These are phyloP conservation scores for Psittacula derbiana DNA, from an alignment of 2,797 vertebrate genomes.

Conservation along the genomic window DNA sequence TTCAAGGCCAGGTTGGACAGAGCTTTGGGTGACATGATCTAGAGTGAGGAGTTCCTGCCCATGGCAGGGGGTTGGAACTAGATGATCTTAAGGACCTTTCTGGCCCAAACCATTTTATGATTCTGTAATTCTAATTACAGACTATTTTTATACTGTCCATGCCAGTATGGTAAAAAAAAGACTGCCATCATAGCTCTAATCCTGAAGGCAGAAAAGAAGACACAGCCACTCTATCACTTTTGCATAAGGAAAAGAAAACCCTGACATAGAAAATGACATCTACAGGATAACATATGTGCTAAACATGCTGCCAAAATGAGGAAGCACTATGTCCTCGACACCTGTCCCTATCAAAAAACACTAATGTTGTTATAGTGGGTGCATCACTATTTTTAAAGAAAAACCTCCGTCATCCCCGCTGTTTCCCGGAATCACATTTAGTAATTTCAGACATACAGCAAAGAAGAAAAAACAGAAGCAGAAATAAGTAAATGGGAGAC, in stretches of 20 bases:
- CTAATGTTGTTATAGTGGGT: neutral
- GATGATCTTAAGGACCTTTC: neutral
- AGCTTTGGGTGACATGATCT: no score
- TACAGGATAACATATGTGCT: neutral
- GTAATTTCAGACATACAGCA: neutral
- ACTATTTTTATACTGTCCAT: neutral
- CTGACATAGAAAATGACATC: neutral
- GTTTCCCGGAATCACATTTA: neutral
- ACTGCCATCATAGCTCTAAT: neutral
- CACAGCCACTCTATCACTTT: neutral
- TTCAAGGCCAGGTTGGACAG: neutral
- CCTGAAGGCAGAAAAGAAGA: neutral
- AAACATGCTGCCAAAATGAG: neutral
- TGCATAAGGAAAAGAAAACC: neutral
- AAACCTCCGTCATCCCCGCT: neutral
- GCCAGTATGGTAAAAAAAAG: neutral
- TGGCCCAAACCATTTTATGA: neutral
- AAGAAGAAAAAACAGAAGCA: neutral
- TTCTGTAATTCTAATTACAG: neutral
- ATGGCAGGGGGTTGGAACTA: neutral
- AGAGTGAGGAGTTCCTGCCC: no score
- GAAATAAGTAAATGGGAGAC: neutral
- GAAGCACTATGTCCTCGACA: neutral
- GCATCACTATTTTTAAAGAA: neutral
- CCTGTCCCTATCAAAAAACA: neutral